Evolutionary conservation across 2,113 vertebrate genomes (phyloP).

Genomic region (Hepsetus odoe): DNA sequence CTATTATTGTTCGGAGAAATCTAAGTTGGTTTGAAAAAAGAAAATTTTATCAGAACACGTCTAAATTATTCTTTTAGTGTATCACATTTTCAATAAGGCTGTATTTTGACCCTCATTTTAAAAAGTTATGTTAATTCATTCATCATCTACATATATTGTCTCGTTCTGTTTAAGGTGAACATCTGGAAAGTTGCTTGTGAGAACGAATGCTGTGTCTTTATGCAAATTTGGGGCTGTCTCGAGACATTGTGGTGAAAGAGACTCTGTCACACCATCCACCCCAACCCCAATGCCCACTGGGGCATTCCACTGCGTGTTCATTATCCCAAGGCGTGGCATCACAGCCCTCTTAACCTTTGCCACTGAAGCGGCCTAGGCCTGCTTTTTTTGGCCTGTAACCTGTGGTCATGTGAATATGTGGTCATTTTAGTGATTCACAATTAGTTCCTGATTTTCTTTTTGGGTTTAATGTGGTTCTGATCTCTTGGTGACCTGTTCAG

Average conservation of each 20-base stretch:
- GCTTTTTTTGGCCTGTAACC: conserved; percentile 13
- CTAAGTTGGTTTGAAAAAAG: too few relatives aligned
- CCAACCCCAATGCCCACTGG: conserved; percentile 55
- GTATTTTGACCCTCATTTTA: too few relatives aligned
- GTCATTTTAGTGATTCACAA: neutral
- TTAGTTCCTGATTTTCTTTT: neutral
- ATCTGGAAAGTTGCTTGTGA: neutral
- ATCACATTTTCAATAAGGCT: too few relatives aligned
- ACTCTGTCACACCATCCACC: conserved; percentile 62
- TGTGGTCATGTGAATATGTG: neutral
- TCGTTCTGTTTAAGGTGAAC: too few relatives aligned
- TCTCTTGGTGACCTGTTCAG: neutral
- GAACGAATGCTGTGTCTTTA: neutral
- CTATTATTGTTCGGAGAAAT: too few relatives aligned
- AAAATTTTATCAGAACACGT: too few relatives aligned
- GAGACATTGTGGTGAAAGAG: conserved; percentile 61
- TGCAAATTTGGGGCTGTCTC: conserved; percentile 17
- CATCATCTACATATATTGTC: neutral
- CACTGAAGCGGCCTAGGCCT: conserved; percentile 27
- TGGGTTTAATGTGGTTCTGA: neutral
- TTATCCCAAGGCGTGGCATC: conserved; percentile 50
- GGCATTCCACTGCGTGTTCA: conserved; percentile 59
- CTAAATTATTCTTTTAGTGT: too few relatives aligned
- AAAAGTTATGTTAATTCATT: too few relatives aligned
- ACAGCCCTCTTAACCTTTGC: conserved; percentile 38